Percentiles rank a stretch among this genome's conserved stretches.
Conservation (phyloP, 2,888 invertebrate species). For the Schizotus pectinicornis region DNA sequence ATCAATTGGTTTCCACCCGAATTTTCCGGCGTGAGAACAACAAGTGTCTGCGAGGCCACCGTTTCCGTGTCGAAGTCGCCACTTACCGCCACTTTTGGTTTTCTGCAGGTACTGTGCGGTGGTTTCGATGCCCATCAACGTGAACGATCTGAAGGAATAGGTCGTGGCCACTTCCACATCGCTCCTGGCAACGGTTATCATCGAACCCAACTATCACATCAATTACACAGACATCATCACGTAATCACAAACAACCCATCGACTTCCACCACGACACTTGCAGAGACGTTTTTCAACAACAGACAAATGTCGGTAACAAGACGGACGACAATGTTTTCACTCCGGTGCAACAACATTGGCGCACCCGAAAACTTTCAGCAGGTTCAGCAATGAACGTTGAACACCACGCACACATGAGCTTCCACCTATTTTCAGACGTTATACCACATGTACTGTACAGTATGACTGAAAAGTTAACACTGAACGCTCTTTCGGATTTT, state of each 20-base stretch:
- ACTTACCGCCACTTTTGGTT: slow-evolving; percentile 45
- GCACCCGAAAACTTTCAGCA: slow-evolving; percentile 14
- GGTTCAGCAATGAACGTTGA: slow-evolving; percentile 12
- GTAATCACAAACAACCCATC: not conserved
- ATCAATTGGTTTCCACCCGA: too few relatives aligned
- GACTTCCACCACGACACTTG: not conserved
- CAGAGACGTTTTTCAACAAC: not conserved
- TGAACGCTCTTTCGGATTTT: slow-evolving; percentile 36
- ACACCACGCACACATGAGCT: slow-evolving; percentile 18
- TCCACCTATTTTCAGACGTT: slow-evolving; percentile 48
- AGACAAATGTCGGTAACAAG: slow-evolving; percentile 5
- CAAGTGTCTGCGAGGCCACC: too few relatives aligned
- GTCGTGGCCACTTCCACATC: slow-evolving; percentile 45
- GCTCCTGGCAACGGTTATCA: slow-evolving; percentile 49
- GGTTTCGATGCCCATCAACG: slow-evolving; percentile 48
- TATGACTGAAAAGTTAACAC: slow-evolving; percentile 51
- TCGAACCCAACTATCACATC: slow-evolving; percentile 36
- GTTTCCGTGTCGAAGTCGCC: not conserved
- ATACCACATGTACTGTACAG: slow-evolving; percentile 35
- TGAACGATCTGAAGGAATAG: slow-evolving; percentile 39
- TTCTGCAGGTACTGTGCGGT: slow-evolving; percentile 38
- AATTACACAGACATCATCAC: slow-evolving; percentile 12
- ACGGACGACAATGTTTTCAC: slow-evolving; percentile 6
- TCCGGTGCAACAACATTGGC: not conserved
- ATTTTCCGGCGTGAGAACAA: not conserved